Evolutionary conservation across 2,113 vertebrate species (phyloP).

Genomic region (Ceyx melanurus): DNA sequence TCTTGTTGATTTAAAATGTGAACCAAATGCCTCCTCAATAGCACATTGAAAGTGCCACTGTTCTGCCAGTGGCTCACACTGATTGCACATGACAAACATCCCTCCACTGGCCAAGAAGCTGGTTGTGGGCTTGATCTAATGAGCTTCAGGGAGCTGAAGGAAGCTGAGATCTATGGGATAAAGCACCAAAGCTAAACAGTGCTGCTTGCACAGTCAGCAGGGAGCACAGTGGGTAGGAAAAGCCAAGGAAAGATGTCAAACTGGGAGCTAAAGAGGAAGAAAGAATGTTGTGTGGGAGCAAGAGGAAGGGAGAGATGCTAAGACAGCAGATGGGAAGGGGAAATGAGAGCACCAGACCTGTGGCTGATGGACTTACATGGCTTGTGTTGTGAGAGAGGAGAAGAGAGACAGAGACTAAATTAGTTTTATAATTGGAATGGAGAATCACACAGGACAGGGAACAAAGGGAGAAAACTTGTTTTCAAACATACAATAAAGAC

Average conservation of each 20-base stretch:
- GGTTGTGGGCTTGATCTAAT: not conserved
- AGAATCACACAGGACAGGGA: not conserved
- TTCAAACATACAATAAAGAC: no score
- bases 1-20: not conserved
- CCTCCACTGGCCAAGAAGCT: not conserved
- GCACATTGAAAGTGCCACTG: accelerated
- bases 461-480: not conserved
- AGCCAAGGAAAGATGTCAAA: not conserved
- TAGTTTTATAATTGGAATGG: not conserved
- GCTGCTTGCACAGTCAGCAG: not conserved
- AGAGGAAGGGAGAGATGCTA: not conserved
- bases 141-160: not conserved
- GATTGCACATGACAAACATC: not conserved
- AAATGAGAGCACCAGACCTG: not conserved
- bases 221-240: not conserved
- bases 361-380: not conserved
- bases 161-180: not conserved
- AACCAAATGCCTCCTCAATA: not conserved
- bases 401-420: not conserved
- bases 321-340: not conserved
- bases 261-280: not conserved
- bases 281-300: not conserved
- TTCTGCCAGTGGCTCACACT: accelerated
- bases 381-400: not conserved
- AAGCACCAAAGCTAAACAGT: not conserved